Evolutionary conservation across 2,797 vertebrate genomes (phyloP).

Genomic region (Aplochiton taeniatus): DNA sequence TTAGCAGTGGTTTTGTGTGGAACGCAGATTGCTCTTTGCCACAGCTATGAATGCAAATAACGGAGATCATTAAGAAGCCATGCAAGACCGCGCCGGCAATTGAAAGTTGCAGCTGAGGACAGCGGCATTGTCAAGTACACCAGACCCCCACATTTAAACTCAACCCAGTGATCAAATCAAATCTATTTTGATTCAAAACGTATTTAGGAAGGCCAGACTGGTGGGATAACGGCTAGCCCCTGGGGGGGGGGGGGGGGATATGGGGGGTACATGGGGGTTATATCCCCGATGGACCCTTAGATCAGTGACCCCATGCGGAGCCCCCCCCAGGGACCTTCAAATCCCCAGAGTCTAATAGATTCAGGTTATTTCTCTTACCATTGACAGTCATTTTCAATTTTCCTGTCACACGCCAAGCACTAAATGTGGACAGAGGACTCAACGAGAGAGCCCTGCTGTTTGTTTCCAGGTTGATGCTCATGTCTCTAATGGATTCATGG

Average conservation of each 20-base stretch:
- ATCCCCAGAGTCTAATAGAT: slow-evolving; percentile 18
- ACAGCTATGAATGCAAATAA: slow-evolving; percentile 63
- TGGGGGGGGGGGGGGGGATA: slow-evolving; percentile 77
- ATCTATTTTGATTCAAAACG: slow-evolving; percentile 86
- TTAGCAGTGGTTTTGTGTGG: not conserved
- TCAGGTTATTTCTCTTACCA: slow-evolving; percentile 7
- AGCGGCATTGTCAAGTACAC: slow-evolving; percentile 85
- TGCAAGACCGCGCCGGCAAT: slow-evolving; percentile 87
- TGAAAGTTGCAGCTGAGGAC: slow-evolving; percentile 87
- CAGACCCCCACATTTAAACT: slow-evolving; percentile 74
- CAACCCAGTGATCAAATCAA: slow-evolving; percentile 82
- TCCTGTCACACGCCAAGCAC: not conserved
- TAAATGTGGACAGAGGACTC: too few relatives aligned
- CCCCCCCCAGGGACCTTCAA: slow-evolving; percentile 41
- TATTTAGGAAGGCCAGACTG: slow-evolving; percentile 74
- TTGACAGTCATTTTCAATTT: not conserved
- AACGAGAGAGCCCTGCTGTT: not conserved
- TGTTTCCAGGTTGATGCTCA: not conserved
- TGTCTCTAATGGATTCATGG: not conserved
- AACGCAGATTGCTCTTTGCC: slow-evolving; percentile 2
- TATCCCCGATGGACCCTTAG: slow-evolving; percentile 65
- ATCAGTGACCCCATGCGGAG: slow-evolving; percentile 75
- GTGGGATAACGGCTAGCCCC: slow-evolving; percentile 83
- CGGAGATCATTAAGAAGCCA: slow-evolving; percentile 60
- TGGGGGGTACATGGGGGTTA: slow-evolving; percentile 75